Base-by-base conservation (phyloP, 2,797 vertebrate genomes). In the Sebastes nivosus region DNA sequence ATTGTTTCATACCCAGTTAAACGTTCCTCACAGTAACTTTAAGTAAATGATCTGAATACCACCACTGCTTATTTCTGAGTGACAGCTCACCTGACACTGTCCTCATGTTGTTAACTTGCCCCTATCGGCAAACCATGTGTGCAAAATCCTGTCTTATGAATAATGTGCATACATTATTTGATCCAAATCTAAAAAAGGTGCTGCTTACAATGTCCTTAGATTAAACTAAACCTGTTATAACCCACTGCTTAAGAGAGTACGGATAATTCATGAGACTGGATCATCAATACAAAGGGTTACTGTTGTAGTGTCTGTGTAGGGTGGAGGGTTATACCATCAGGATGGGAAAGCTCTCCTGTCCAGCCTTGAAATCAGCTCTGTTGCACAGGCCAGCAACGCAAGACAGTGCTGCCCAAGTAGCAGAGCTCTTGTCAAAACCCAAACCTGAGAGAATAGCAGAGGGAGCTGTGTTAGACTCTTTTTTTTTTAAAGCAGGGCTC, bases 361-460 rank as follows among this genome's bases (percentile, higher is more conserved):
- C 97, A 0, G 94, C 93, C 92, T 95, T 97, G 94, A 98, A 98
- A 74, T 96, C 96, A 0, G 97, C 97, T 2, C 97, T 95, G 88
- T 98, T 98, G 88, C 97, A 98, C 63, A 98, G 96, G 1, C 94
- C 96, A 0, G 97, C 97, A 1, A 98, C 95, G 2, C 95, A 95
- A 64, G 97, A 95, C 90, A 98, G 94, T 66, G 96, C 91, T n/a
- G 88, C 66, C 97, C 97, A 98, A 16, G 97, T 98, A 67, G 91
- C 81, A 0, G 97, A 98, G 89, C 93, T 97, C 95, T 96, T 98
- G 93, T 98, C 97, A 25, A 98, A 98, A n/a, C 96, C 93, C 20
- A 75, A 95, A 68, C 97, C 97, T 98, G 90, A 36, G 77, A 89
- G 85, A 79, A 75, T 29, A 79, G 72, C 52, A 80, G 75, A 79